Conservation (phyloP, 2,797 vertebrate genomes). For the Gymnothorax javanicus region DNA sequence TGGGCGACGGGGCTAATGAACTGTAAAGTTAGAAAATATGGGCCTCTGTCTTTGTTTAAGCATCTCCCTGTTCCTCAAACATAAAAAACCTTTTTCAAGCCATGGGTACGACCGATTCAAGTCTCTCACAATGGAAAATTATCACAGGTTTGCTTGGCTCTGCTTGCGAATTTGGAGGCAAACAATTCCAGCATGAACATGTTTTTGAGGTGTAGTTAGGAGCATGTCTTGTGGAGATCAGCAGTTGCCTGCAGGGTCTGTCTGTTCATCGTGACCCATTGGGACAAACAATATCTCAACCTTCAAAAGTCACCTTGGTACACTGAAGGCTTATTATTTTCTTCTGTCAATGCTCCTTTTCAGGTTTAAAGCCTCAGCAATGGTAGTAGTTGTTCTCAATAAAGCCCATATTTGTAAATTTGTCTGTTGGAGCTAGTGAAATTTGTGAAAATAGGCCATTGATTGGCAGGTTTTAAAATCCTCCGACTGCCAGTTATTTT, state of each 20-base stretch:
- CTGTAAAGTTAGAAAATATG: conserved; percentile 35
- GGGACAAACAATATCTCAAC: not conserved
- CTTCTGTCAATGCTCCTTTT: not conserved
- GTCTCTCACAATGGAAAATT: not conserved
- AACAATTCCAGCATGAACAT: not conserved
- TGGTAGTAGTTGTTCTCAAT: not conserved
- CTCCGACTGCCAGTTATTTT: not conserved
- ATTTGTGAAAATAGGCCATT: not conserved
- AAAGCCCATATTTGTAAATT: not conserved
- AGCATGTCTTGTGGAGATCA: not conserved
- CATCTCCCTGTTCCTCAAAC: conserved; percentile 30
- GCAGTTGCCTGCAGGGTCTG: not conserved
- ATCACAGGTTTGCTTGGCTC: not conserved
- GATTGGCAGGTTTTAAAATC: not conserved
- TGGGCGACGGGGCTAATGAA: conserved; percentile 68
- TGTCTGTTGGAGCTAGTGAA: not conserved
- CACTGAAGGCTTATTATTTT: not conserved
- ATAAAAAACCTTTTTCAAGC: not conserved
- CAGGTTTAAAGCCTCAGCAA: not conserved
- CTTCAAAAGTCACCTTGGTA: not conserved
- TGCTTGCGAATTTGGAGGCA: not conserved
- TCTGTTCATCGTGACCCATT: not conserved
- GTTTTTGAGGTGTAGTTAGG: not conserved
- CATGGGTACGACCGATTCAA: conserved; percentile 21
- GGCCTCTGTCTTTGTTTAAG: not conserved